Conservation (phyloP, 2,797 vertebrate species). For the Peromyscus eremicus region DNA sequence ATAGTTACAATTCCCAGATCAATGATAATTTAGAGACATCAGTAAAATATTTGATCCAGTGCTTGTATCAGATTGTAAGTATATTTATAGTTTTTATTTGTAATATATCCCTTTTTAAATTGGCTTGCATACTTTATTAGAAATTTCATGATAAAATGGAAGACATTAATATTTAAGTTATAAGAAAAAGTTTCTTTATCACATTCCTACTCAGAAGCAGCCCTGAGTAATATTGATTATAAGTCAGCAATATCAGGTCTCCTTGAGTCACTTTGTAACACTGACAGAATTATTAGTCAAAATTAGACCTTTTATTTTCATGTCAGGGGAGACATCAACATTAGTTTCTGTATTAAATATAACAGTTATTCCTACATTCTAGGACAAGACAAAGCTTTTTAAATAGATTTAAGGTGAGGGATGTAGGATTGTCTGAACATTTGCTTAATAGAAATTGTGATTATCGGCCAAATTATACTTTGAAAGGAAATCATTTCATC, state of each 20-base stretch:
- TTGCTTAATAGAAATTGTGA: slow-evolving; percentile 78
- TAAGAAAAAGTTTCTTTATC: slow-evolving; percentile 61
- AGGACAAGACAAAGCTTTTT: slow-evolving; percentile 78
- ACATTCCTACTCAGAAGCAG: slow-evolving; percentile 59
- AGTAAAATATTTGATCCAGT: slow-evolving; percentile 81
- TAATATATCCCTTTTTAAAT: slow-evolving; percentile 14
- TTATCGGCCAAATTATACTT: slow-evolving; percentile 70
- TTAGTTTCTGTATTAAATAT: slow-evolving; percentile 82
- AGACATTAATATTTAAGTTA: slow-evolving; percentile 73
- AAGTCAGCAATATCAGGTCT: slow-evolving; percentile 65
- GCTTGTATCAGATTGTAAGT: slow-evolving; percentile 70
- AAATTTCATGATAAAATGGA: slow-evolving; percentile 15
- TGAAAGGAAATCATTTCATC: slow-evolving; percentile 68
- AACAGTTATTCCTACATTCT: slow-evolving; percentile 79
- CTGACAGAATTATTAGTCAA: slow-evolving; percentile 78
- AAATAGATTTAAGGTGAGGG: slow-evolving; percentile 76
- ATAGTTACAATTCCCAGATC: slow-evolving; percentile 73
- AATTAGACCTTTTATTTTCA: slow-evolving; percentile 82
- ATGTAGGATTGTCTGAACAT: slow-evolving; percentile 73
- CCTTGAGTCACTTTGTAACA: slow-evolving; percentile 77
- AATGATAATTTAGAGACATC: slow-evolving; percentile 75
- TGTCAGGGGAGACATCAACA: slow-evolving; percentile 77
- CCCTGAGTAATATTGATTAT: slow-evolving; percentile 76
- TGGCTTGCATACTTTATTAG: slow-evolving; percentile 38
- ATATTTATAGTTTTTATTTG: slow-evolving; percentile 59